Percentiles rank a stretch among this genome's conserved stretches.
Evolutionary conservation across 2,113 vertebrate species (phyloP).

Genomic region (Phodopus roborovskii): DNA sequence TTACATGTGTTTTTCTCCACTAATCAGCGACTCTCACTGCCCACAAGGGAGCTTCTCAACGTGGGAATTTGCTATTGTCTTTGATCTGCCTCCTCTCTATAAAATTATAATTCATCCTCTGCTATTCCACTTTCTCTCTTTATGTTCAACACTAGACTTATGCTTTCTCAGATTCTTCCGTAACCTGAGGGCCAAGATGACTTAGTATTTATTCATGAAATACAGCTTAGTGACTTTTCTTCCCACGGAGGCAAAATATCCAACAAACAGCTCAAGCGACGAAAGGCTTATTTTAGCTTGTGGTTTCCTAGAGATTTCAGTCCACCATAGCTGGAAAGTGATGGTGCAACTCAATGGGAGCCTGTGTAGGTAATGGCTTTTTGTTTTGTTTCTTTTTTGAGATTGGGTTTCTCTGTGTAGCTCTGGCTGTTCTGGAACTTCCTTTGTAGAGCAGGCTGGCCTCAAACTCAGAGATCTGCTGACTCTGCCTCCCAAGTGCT

Average conservation of each 20-base stretch:
- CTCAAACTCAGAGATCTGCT: not conserved
- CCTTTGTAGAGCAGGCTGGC: not conserved
- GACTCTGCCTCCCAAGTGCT: not conserved
- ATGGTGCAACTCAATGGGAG: not conserved
- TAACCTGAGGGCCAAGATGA: not conserved
- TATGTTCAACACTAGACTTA: not conserved
- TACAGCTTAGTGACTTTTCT: not conserved
- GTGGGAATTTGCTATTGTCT: not conserved
- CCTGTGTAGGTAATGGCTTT: not conserved
- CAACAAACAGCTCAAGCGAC: not conserved
- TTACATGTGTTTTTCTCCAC: not conserved
- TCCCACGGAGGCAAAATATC: not conserved
- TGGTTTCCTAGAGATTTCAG: not conserved
- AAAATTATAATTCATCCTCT: not conserved
- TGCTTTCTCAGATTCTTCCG: not conserved
- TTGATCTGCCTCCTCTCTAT: too few relatives aligned
- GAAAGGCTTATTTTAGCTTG: not conserved
- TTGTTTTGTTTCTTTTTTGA: not conserved
- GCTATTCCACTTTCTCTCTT: not conserved
- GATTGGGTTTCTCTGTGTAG: not conserved
- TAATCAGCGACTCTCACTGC: not conserved
- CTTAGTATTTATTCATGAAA: not conserved
- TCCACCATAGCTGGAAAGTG: not conserved
- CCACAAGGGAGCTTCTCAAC: not conserved
- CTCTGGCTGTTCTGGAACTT: not conserved